Base-by-base conservation (phyloP, 2,113 vertebrate species). In the Scartelaos histophorus region DNA sequence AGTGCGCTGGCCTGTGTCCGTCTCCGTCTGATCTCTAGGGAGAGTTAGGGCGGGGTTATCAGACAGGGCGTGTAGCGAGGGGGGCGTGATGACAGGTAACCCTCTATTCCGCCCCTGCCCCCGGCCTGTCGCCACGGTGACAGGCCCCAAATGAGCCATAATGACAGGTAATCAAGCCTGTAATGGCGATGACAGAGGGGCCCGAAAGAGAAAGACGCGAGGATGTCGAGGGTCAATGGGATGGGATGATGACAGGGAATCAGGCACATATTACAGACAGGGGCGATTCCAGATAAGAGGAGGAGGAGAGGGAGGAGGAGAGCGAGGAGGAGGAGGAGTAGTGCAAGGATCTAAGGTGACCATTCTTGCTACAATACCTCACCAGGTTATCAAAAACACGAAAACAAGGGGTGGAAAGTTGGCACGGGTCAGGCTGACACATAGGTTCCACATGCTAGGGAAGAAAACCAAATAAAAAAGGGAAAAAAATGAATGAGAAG, bases 101-200 rank as follows among this genome's bases (percentile, higher is more conserved):
- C 74, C 49, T 74, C 51, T 76, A 34, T 46, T 70, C 75, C 70
- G 67, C 83, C 69, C 43, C 80, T 67, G 35, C 46, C 21, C 29
- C 60, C 70, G 22, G 73, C 76, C 80, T 91, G 91, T 88, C 88
- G 84, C 85, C 92, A 89, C 68, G 66, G 74, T 90, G 91, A 94
- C 88, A 91, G 88, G 82, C 84, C 90, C 89, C 87, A 91, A 89
- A 93, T 92, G 90, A 88, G 89, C 73, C 79, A 79, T 91, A 92
- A 94, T 85, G 83, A 89, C 89, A 89, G 85, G 89, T 91, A 94
- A 92, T 94, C 89, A 91, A 82, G 70, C 72, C 81, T 78, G 75
- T 86, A 89, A 91, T 84, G 73, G 93, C 85, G 81, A 91, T 91
- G 85, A 88, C 83, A 90, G 62, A 87, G 81, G 89, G 73, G 85